Evolutionary conservation across 53 echinoderm and acorn worm genomes (phyloP).

Genomic region (Crossaster papposus): DNA sequence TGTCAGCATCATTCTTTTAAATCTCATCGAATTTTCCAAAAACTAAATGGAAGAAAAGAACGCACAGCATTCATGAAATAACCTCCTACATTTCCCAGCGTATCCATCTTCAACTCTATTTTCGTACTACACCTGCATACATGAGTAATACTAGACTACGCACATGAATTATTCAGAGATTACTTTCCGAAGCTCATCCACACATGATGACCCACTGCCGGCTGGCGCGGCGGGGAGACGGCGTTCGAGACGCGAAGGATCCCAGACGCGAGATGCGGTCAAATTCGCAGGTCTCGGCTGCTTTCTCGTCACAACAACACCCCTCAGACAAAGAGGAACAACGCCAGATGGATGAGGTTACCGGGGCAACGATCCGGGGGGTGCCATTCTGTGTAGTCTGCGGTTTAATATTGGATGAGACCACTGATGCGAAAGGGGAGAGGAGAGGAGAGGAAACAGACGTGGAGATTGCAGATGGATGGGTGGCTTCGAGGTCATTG

Average conservation of each 20-base stretch:
- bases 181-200: background rate
- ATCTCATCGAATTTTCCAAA: too few species aligned
- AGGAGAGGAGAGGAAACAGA: constrained; percentile 8
- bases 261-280: background rate
- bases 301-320: background rate
- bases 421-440: constrained; percentile 35
- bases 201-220: background rate
- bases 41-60: background rate
- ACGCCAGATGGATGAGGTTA: constrained; percentile 46
- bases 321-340: constrained; percentile 31
- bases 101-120: background rate
- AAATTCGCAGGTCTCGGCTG: background rate
- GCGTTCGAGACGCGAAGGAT: constrained; percentile 3
- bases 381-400: constrained; percentile 8
- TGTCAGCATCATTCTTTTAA: too few species aligned
- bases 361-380: constrained; percentile 22
- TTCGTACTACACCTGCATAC: background rate
- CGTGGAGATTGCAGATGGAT: background rate
- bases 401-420: constrained; percentile 18
- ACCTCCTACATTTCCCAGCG: background rate
- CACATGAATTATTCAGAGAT: background rate
- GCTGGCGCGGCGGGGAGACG: constrained; percentile 1
- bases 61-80: background rate
- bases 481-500: constrained; percentile 20
- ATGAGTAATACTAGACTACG: background rate